A percentile compares a stretch with the other conserved stretches of the same genome.
Conservation (phyloP, 2,113 vertebrate species). For the Variabilichromis moorii region DNA sequence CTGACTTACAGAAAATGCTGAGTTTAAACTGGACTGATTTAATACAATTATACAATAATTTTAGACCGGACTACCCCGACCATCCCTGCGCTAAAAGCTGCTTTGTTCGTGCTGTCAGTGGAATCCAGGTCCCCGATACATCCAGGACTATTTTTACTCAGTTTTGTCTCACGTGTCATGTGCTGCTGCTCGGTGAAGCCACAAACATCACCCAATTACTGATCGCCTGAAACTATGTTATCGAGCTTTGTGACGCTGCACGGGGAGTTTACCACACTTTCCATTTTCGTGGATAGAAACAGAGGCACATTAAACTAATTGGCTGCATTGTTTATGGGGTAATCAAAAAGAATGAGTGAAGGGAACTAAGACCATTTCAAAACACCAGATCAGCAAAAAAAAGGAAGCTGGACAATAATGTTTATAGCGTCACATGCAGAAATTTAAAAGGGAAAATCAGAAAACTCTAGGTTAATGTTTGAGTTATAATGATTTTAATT, state of each 20-base stretch:
- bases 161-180: background rate
- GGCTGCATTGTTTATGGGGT: background rate
- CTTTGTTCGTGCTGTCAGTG: background rate
- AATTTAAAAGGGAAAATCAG: background rate
- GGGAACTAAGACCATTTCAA: background rate
- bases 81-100: background rate
- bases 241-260: background rate
- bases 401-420: background rate
- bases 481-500: background rate
- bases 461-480: background rate
- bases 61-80: background rate
- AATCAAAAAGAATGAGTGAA: background rate
- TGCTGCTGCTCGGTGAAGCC: background rate
- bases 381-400: background rate
- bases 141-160: background rate
- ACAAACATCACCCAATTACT: background rate
- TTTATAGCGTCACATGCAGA: accelerated
- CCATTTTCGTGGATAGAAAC: background rate
- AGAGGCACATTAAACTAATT: background rate
- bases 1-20: background rate
- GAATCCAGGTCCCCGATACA: background rate
- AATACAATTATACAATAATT: background rate
- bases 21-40: background rate
- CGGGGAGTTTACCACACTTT: background rate
- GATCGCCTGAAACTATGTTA: background rate